Conservation (phyloP, 2,888 invertebrate genomes). For the Drosophila rellima region DNA sequence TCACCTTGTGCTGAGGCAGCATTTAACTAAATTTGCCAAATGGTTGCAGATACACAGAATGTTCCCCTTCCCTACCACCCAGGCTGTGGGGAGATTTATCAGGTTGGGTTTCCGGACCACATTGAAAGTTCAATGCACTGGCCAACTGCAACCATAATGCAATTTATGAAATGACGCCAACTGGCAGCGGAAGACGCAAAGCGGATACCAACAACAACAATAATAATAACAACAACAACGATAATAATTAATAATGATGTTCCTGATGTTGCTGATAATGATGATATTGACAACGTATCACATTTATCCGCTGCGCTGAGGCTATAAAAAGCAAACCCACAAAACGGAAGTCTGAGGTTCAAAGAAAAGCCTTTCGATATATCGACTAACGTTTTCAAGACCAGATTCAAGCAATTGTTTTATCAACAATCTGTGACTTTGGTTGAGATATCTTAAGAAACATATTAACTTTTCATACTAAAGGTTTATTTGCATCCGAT, state of each 20-base stretch:
- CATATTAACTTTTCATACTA: too few species aligned
- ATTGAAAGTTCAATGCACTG: constrained; percentile 58
- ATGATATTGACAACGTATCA: constrained; percentile 34
- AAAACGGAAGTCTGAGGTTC: constrained; percentile 60
- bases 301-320: constrained; percentile 15
- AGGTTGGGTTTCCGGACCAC: constrained; percentile 53
- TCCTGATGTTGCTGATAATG: constrained; percentile 14
- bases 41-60: constrained; percentile 28
- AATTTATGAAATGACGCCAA: constrained; percentile 66
- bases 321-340: constrained; percentile 30
- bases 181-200: constrained; percentile 26
- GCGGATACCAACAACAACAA: constrained; percentile 14
- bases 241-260: constrained; percentile 12
- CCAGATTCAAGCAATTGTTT: not conserved
- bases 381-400: constrained; percentile 16
- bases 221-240: constrained; percentile 9
- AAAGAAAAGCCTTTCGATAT: constrained; percentile 3
- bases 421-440: too few species aligned
- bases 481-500: too few species aligned
- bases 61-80: not conserved
- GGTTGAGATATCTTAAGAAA: too few species aligned
- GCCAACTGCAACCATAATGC: constrained; percentile 53
- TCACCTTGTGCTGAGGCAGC: constrained; percentile 20
- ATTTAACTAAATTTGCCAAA: constrained; percentile 43
- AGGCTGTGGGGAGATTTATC: constrained; percentile 21